phyloP scores from a whole-genome alignment of 2,113 vertebrate species.

The Macrotis lagotis region DNA sequence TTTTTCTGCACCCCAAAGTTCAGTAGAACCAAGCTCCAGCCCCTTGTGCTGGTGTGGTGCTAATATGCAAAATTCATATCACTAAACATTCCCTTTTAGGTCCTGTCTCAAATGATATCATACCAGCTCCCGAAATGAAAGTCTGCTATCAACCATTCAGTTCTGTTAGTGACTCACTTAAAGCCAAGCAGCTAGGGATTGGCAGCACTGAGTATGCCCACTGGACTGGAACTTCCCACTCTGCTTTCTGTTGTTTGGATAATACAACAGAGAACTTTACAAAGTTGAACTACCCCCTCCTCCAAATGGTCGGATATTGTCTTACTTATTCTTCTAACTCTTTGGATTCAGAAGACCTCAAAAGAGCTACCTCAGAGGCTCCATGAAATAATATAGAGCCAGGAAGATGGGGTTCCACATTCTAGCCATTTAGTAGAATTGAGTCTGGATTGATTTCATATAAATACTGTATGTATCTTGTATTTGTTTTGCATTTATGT shows the following conservation, averaged over 20 bases:
- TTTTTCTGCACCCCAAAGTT: neutral
- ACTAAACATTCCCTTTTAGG: neutral
- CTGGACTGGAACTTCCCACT: no score
- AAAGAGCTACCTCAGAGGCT: no score
- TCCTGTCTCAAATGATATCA: neutral
- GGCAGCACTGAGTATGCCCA: neutral
- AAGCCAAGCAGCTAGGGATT: neutral
- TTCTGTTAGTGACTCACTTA: neutral
- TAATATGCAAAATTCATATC: neutral
- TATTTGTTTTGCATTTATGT: neutral
- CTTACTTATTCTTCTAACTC: neutral
- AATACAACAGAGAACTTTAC: no score
- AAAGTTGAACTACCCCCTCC: no score
- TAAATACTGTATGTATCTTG: neutral
- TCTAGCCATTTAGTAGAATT: neutral
- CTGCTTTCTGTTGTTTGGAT: no score
- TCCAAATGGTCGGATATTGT: neutral
- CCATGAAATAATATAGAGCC: neutral
- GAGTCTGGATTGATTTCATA: neutral
- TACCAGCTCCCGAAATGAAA: neutral
- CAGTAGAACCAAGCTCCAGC: neutral
- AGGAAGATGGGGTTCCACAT: neutral
- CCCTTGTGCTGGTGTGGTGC: neutral
- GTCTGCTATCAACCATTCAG: accelerated
- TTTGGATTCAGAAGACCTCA: neutral